phyloP scores from a whole-genome alignment of 2,888 invertebrate genomes.

The Synergus umbraculus region DNA sequence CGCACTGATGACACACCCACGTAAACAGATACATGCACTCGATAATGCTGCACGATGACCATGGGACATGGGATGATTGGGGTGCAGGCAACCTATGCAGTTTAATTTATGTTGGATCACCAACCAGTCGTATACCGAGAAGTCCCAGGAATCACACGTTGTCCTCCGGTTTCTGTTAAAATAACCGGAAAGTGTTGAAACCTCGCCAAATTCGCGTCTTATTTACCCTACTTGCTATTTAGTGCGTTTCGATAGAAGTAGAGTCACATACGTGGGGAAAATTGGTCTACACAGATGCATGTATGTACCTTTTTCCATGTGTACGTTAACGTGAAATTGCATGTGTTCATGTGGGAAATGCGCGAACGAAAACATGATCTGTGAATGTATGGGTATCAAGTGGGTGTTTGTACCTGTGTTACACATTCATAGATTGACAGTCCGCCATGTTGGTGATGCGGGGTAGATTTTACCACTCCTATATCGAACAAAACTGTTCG shows the following conservation, averaged over 20 bases:
- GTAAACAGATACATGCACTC: slow-evolving; percentile 57
- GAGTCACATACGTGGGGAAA: slow-evolving; percentile 21
- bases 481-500: slow-evolving; percentile 38
- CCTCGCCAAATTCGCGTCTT: background rate
- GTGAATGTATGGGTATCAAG: background rate
- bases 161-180: background rate
- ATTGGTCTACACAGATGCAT: background rate
- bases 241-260: slow-evolving; percentile 15
- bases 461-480: slow-evolving; percentile 30
- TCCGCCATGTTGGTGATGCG: slow-evolving; percentile 42
- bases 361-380: slow-evolving; percentile 25
- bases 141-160: slow-evolving; percentile 9
- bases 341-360: slow-evolving; percentile 29
- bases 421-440: slow-evolving; percentile 22
- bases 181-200: background rate
- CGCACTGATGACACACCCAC: slow-evolving; percentile 51
- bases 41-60: slow-evolving; percentile 70
- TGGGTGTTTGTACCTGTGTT: background rate
- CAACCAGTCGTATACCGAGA: slow-evolving; percentile 64
- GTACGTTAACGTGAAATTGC: slow-evolving; percentile 5
- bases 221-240: background rate
- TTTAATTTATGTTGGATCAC: slow-evolving; percentile 54
- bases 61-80: slow-evolving; percentile 72
- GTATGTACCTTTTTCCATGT: slow-evolving; percentile 3
- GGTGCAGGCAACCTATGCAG: slow-evolving; percentile 64